phyloP scores from a whole-genome alignment of 2,888 invertebrate species.

The Dilophus febrilis region DNA sequence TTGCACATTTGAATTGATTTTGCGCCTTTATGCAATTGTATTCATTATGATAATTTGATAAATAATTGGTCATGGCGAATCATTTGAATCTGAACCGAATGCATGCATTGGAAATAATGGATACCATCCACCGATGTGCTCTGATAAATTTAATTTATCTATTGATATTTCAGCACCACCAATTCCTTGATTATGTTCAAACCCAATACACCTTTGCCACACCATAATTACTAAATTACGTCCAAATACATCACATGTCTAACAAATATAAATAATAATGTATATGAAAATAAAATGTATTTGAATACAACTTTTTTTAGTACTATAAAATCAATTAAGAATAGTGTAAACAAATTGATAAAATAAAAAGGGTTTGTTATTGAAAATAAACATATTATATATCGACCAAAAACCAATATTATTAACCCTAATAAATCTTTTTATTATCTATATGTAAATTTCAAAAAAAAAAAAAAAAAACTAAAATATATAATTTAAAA shows the following conservation, averaged over 20 bases:
- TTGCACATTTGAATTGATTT: too few relatives aligned
- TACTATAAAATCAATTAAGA: too few relatives aligned
- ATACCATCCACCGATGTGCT: conserved; percentile 79
- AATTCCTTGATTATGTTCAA: conserved; percentile 64
- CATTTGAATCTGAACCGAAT: conserved; percentile 43
- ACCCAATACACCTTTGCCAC: conserved; percentile 79
- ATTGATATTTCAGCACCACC: conserved; percentile 78
- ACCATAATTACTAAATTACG: conserved; percentile 78
- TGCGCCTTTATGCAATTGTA: too few relatives aligned
- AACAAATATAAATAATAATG: conserved; percentile 7
- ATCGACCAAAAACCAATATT: background rate
- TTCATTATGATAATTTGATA: too few relatives aligned
- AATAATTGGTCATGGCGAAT: conserved; percentile 30
- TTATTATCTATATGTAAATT: too few relatives aligned
- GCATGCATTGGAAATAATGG: conserved; percentile 77
- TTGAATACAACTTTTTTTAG: background rate
- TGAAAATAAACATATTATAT: too few relatives aligned
- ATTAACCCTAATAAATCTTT: too few relatives aligned
- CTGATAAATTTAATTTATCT: conserved; percentile 62
- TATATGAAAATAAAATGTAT: too few relatives aligned
- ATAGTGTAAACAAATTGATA: background rate
- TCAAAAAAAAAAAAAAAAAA: too few relatives aligned
- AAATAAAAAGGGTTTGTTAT: too few relatives aligned
- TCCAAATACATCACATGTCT: conserved; percentile 58
- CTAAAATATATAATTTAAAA: too few relatives aligned